Conservation (phyloP, 2,113 vertebrate species). For the Alosa alosa region DNA sequence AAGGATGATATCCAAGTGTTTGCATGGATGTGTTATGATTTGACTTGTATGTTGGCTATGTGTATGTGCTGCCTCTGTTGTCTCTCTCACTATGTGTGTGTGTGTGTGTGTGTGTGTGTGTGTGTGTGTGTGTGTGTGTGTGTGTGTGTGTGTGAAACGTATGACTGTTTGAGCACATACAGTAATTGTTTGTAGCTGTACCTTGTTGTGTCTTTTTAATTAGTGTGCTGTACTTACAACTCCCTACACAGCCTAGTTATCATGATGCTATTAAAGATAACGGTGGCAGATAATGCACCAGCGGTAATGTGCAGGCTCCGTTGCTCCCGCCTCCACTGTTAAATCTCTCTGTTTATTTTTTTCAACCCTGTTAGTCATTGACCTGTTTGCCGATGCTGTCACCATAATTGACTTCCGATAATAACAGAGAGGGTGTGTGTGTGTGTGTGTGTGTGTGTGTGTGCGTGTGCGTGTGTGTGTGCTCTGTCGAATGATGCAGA, state of each 20-base stretch:
- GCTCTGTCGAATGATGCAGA: background rate
- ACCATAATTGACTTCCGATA: conserved; percentile 60
- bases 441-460: background rate
- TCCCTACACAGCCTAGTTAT: background rate
- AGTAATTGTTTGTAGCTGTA: no score
- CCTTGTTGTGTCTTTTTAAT: no score
- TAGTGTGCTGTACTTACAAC: background rate
- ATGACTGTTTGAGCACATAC: no score
- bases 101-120: conserved; percentile 15
- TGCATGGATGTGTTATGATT: no score
- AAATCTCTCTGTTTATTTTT: background rate
- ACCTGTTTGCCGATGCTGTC: conserved; percentile 47
- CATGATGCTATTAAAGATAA: background rate
- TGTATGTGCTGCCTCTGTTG: background rate
- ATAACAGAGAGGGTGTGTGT: conserved; percentile 47
- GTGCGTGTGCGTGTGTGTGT: background rate
- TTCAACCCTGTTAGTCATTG: conserved; percentile 42
- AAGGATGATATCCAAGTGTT: no score
- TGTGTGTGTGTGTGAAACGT: background rate
- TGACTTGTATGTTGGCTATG: background rate
- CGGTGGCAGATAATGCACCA: background rate
- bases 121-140: background rate
- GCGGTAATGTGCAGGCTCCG: background rate
- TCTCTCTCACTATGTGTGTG: background rate
- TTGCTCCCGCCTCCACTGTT: background rate